A percentile compares a stretch with the other conserved stretches of the same genome.
phyloP scores from a whole-genome alignment of 2,888 invertebrate species.

The Cremastobaeus sp. region DNA sequence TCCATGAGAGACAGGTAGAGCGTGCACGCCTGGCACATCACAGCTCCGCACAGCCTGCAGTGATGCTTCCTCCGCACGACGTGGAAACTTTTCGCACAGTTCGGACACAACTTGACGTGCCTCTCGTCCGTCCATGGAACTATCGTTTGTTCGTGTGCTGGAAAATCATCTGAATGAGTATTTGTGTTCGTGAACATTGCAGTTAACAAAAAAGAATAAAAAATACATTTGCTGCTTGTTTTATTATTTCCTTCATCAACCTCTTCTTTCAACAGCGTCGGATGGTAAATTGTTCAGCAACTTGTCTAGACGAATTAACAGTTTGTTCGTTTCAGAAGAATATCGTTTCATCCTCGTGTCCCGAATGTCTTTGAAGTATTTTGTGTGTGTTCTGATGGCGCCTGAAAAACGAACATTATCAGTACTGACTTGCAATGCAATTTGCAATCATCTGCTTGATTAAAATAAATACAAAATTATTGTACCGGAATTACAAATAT shows the following conservation, averaged over 20 bases:
- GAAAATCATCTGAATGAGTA: too few relatives aligned
- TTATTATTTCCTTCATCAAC: constrained; percentile 70
- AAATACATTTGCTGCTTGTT: constrained; percentile 3
- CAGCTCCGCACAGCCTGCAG: constrained; percentile 95
- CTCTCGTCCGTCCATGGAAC: constrained; percentile 97
- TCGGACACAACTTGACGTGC: constrained; percentile 92
- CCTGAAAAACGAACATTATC: constrained; percentile 78
- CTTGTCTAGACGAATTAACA: constrained; percentile 95
- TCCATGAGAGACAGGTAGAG: constrained; percentile 87
- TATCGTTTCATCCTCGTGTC: constrained; percentile 89
- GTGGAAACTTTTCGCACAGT: constrained; percentile 93
- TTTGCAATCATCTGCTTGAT: too few relatives aligned
- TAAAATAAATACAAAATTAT: too few relatives aligned
- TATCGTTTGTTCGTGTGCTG: constrained; percentile 82
- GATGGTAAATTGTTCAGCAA: constrained; percentile 89
- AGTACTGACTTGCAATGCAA: too few relatives aligned
- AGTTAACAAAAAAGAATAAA: too few relatives aligned
- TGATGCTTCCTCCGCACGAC: constrained; percentile 95
- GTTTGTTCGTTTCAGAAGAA: constrained; percentile 96
- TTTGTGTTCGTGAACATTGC: too few relatives aligned
- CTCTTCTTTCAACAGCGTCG: constrained; percentile 86
- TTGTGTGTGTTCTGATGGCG: constrained; percentile 83
- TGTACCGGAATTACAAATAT: too few relatives aligned
- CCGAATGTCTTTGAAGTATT: constrained; percentile 85
- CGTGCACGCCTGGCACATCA: constrained; percentile 95